Evolutionary conservation across 2,113 vertebrate genomes (phyloP).

Genomic region (Psammodynastes pulverulentus): DNA sequence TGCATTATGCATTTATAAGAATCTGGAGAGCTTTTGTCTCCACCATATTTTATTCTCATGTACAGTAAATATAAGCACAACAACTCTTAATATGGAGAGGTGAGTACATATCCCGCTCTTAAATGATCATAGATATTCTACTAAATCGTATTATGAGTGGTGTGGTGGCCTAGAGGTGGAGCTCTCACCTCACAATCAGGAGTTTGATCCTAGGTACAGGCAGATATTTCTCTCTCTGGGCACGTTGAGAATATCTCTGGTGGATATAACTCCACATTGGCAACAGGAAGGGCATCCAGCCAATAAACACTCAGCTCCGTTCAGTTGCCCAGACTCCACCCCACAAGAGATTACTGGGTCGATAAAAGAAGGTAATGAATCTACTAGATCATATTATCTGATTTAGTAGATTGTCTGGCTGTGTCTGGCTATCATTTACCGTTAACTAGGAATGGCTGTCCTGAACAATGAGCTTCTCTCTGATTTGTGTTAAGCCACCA

Average conservation of each 20-base stretch:
- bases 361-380: background rate
- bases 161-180: too few species aligned
- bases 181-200: too few species aligned
- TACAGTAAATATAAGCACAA: background rate
- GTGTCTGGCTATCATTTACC: background rate
- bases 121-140: background rate
- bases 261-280: too few species aligned
- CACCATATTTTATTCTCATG: background rate
- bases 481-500: background rate
- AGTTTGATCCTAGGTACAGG: too few species aligned
- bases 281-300: too few species aligned
- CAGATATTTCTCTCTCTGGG: too few species aligned
- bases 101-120: background rate
- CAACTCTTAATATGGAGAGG: background rate
- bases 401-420: background rate
- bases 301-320: too few species aligned
- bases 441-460: background rate
- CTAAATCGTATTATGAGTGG: background rate
- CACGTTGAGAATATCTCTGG: too few species aligned
- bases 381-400: background rate
- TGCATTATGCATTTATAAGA: background rate
- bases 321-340: too few species aligned
- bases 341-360: too few species aligned
- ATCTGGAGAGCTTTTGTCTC: background rate
- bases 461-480: background rate